Percentiles rank a stretch among this genome's conserved stretches.
phyloP scores from a whole-genome alignment of 2,113 vertebrate species.

The Dipodomys stephensi region DNA sequence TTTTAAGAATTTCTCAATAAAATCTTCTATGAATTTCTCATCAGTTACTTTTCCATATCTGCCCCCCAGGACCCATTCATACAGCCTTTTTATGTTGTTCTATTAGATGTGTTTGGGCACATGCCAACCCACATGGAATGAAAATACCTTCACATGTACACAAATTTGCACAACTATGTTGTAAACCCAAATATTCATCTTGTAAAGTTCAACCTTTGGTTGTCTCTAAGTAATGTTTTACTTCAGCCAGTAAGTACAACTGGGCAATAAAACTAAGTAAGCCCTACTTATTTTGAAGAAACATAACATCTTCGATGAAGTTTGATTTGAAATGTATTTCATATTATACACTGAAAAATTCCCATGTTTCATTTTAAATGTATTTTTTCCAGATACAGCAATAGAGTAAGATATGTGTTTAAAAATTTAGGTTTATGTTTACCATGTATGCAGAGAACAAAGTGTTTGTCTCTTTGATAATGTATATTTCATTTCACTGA shows the following conservation, averaged over 20 bases:
- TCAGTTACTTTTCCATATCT: background rate
- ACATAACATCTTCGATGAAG: background rate
- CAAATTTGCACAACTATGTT: background rate
- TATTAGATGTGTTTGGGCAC: too few relatives aligned
- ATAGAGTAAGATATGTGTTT: background rate
- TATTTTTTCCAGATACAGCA: background rate
- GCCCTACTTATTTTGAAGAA: too few relatives aligned
- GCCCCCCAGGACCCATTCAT: background rate
- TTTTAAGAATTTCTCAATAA: background rate
- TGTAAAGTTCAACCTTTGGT: too few relatives aligned
- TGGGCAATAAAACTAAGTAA: too few relatives aligned
- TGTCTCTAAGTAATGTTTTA: too few relatives aligned
- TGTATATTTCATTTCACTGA: background rate
- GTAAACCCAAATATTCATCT: too few relatives aligned
- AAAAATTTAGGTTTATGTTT: background rate
- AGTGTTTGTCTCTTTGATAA: background rate
- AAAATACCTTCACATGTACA: background rate
- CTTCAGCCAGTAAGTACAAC: too few relatives aligned
- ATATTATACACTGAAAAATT: background rate
- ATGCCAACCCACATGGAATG: background rate
- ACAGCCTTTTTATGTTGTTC: too few relatives aligned
- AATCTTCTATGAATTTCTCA: background rate
- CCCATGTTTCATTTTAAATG: background rate
- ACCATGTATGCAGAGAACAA: background rate
- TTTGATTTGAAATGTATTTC: background rate